Conservation (phyloP, 1,140 invertebrate species). For the Brachionus rubens region DNA sequence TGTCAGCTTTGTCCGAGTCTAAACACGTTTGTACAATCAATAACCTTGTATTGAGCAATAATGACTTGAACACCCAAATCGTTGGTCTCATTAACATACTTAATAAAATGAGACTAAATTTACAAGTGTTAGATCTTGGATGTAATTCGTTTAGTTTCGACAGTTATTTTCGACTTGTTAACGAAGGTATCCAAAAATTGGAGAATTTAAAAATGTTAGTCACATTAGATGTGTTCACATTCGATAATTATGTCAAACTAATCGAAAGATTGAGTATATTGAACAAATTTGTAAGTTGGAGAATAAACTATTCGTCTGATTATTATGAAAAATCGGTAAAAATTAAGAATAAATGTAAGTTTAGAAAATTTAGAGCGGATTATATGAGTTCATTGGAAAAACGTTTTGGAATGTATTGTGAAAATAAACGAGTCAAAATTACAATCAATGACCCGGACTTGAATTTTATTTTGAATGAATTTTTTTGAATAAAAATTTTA, state of each 20-base stretch:
- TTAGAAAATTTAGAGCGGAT: constrained; percentile 11
- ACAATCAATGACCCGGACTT: constrained; percentile 32
- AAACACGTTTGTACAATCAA: background rate
- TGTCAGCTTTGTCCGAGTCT: background rate
- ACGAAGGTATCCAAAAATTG: background rate
- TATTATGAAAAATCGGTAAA: constrained; percentile 29
- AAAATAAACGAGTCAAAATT: background rate
- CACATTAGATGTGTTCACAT: constrained; percentile 23
- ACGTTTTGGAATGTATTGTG: too few relatives aligned
- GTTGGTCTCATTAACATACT: background rate
- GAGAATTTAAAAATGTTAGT: background rate
- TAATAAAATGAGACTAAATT: background rate
- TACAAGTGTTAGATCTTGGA: constrained; percentile 9
- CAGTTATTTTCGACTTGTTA: background rate
- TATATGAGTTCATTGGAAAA: too few relatives aligned
- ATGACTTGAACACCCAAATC: background rate
- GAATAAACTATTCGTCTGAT: constrained; percentile 30
- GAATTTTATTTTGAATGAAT: constrained; percentile 24
- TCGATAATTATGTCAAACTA: constrained; percentile 10
- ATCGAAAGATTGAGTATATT: background rate
- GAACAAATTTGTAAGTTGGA: constrained; percentile 17
- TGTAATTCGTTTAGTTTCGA: constrained; percentile 26
- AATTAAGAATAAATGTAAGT: constrained; percentile 27
- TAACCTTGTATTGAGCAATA: constrained; percentile 23
- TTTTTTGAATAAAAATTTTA: too few relatives aligned